Percentiles rank a stretch among this genome's conserved stretches.
Conservation (phyloP, 1,140 invertebrate species). For the Atta colombica region DNA sequence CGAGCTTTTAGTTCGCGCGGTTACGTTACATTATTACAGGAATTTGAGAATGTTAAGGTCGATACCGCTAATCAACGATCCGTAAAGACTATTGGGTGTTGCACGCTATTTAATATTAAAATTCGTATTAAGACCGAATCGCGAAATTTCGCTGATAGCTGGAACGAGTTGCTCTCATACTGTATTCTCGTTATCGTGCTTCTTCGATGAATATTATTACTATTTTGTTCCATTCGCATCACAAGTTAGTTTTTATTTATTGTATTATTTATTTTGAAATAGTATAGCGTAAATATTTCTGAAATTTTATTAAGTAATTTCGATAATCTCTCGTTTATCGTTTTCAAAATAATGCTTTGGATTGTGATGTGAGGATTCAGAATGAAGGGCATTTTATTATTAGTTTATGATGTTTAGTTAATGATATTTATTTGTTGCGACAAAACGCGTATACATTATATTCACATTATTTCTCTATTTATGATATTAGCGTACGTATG, state of each 20-base stretch:
- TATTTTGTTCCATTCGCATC: background rate
- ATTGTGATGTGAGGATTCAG: constrained; percentile 26
- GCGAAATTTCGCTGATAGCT: background rate
- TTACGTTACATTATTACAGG: constrained; percentile 49
- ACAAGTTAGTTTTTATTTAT: background rate
- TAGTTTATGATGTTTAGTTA: constrained; percentile 73
- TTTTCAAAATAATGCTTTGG: background rate
- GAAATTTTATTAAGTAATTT: background rate
- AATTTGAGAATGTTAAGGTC: constrained; percentile 56
- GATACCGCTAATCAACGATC: background rate
- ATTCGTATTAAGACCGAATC: background rate
- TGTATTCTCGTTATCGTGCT: background rate
- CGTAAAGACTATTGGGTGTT: constrained; percentile 1
- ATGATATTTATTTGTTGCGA: constrained; percentile 76
- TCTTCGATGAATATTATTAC: background rate
- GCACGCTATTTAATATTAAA: background rate
- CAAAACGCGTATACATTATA: constrained; percentile 79
- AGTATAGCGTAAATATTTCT: background rate
- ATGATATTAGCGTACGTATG: constrained; percentile 29
- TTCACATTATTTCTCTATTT: constrained; percentile 72
- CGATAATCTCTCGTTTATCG: too few relatives aligned
- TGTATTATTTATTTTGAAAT: background rate
- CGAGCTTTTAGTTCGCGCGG: constrained; percentile 71
- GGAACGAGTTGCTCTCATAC: background rate
- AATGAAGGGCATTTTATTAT: constrained; percentile 73